Percentiles rank a stretch among this genome's conserved stretches.
Conservation (phyloP, 2,113 vertebrate species). For the Eurypyga helias region DNA sequence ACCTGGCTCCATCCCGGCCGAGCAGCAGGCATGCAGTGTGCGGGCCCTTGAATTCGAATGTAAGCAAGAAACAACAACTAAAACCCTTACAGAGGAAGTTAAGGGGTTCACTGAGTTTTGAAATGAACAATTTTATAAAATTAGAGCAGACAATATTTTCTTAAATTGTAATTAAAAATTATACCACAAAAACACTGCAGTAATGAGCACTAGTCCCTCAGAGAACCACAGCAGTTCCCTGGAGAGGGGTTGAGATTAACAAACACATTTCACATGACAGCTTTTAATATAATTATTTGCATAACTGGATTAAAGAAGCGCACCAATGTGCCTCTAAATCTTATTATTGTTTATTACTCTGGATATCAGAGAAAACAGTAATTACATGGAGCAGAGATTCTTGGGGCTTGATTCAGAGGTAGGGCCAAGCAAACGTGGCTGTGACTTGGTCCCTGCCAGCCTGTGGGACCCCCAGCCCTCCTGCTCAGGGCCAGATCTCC, state of each 20-base stretch:
- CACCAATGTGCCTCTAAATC: background rate
- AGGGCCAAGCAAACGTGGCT: background rate
- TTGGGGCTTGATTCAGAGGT: background rate
- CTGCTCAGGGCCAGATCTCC: rapidly evolving
- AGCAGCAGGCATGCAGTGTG: background rate
- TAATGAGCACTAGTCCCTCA: background rate
- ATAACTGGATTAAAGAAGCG: conserved; percentile 25
- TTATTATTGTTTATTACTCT: conserved; percentile 37
- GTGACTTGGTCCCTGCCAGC: rapidly evolving
- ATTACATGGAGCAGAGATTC: background rate
- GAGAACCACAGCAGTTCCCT: background rate
- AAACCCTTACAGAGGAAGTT: background rate
- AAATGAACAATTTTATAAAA: background rate
- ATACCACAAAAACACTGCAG: background rate
- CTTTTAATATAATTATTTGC: conserved; percentile 21
- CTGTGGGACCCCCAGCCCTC: rapidly evolving
- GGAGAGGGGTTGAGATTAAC: background rate
- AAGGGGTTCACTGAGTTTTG: background rate
- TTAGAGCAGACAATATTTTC: background rate
- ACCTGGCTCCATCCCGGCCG: background rate
- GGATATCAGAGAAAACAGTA: background rate
- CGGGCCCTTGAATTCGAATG: rapidly evolving
- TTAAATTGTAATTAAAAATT: background rate
- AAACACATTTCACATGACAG: background rate
- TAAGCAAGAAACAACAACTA: background rate